phyloP scores from a whole-genome alignment of 2,797 vertebrate species.

The Podargus strigoides region DNA sequence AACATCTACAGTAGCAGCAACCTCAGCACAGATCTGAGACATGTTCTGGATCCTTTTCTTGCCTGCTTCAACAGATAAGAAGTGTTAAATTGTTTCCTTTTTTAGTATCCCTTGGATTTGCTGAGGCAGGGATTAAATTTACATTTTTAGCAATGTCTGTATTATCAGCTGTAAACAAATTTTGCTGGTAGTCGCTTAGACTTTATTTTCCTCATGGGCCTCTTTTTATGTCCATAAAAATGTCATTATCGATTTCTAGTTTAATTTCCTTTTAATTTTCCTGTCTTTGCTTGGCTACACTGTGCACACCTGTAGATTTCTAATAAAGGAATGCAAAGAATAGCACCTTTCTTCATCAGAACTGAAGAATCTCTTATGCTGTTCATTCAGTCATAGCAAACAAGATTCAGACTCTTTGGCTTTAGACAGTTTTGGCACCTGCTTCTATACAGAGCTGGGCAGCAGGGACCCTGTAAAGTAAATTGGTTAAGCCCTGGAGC shows the following conservation, averaged over 20 bases:
- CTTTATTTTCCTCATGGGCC: background rate
- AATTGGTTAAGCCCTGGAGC: background rate
- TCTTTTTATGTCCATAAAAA: conserved; percentile 9
- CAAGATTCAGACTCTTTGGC: background rate
- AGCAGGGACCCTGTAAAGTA: background rate
- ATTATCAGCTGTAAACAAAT: conserved; percentile 37
- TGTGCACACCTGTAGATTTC: background rate
- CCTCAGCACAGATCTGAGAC: background rate
- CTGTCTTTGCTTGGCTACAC: background rate
- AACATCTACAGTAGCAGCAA: background rate
- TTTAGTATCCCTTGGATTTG: background rate
- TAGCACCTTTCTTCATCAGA: background rate
- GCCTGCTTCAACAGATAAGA: background rate
- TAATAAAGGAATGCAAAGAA: background rate
- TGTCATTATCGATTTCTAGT: background rate
- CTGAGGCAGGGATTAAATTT: background rate
- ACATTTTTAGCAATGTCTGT: background rate
- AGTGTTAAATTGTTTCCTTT: background rate
- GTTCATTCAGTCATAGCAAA: background rate
- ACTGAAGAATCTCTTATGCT: background rate
- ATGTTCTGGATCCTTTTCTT: background rate
- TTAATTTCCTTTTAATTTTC: conserved; percentile 48
- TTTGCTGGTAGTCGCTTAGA: background rate
- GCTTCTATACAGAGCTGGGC: background rate
- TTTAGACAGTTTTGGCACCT: background rate